phyloP scores from a whole-genome alignment of 2,113 vertebrate species.

The Poecilia latipinna region DNA sequence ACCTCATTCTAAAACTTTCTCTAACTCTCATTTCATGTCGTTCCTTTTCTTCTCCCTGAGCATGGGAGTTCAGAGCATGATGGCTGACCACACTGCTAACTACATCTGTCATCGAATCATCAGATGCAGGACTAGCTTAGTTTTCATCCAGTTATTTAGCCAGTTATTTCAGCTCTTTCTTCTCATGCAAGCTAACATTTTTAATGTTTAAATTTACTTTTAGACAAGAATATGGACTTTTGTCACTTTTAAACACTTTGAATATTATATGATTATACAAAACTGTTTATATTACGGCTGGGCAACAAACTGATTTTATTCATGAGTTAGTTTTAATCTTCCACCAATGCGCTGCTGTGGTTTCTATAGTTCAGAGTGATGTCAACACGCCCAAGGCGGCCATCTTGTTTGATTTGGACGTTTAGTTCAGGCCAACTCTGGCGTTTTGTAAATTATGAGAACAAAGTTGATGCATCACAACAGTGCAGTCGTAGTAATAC shows the following conservation, averaged over 20 bases:
- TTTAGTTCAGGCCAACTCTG: too few species aligned
- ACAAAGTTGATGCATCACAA: too few species aligned
- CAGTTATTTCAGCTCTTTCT: background rate
- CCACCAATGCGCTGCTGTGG: too few species aligned
- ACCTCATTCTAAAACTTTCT: slow-evolving; percentile 24
- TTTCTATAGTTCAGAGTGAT: too few species aligned
- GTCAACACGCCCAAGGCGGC: too few species aligned
- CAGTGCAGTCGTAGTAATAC: too few species aligned
- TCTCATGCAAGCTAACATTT: background rate
- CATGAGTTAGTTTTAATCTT: too few species aligned
- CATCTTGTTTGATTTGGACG: too few species aligned
- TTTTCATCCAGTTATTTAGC: slow-evolving; percentile 37
- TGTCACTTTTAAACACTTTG: background rate
- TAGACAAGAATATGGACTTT: background rate
- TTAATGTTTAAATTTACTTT: background rate
- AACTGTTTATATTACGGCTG: too few species aligned
- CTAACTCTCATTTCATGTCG: slow-evolving; percentile 17
- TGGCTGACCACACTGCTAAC: slow-evolving; percentile 24
- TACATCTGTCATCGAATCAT: slow-evolving; percentile 11
- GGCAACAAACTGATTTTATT: too few species aligned
- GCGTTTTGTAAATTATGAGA: too few species aligned
- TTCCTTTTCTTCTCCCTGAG: slow-evolving; percentile 23
- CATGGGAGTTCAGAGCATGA: slow-evolving; percentile 73
- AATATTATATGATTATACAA: background rate
- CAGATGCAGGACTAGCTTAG: slow-evolving; percentile 32